Conservation (phyloP, 2,113 vertebrate species). For the Casuarius casuarius region DNA sequence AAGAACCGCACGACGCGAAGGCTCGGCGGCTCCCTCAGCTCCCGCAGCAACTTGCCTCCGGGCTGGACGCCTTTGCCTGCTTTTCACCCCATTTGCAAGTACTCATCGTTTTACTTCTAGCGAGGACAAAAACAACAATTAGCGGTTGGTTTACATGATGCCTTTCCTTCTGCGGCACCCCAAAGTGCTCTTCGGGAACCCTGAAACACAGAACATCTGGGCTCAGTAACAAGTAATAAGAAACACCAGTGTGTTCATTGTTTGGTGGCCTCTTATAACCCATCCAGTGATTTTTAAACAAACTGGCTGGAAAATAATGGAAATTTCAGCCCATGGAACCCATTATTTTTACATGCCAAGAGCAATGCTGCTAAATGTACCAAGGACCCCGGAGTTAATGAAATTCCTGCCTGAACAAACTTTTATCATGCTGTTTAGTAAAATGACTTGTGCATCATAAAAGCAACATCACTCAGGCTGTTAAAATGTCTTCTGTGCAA, state of each 20-base stretch:
- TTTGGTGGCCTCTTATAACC: constrained; percentile 47
- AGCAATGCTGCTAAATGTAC: background rate
- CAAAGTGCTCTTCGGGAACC: background rate
- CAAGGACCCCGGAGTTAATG: background rate
- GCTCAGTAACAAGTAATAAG: constrained; percentile 23
- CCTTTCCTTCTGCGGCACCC: background rate
- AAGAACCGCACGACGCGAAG: rapidly evolving
- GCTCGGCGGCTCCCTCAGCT: background rate
- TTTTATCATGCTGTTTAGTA: constrained; percentile 11
- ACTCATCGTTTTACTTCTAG: background rate
- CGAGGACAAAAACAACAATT: background rate
- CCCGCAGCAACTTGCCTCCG: background rate
- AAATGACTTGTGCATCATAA: constrained; percentile 25
- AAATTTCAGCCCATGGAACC: constrained; percentile 38
- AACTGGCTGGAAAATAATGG: constrained; percentile 34
- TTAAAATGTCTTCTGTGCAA: background rate
- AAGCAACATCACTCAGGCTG: constrained; percentile 11
- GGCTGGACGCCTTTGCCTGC: no score
- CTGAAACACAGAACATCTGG: constrained; percentile 36
- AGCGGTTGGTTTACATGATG: background rate
- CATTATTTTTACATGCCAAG: constrained; percentile 19
- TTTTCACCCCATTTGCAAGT: background rate
- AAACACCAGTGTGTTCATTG: background rate
- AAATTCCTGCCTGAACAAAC: constrained; percentile 54
- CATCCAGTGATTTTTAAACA: constrained; percentile 42